These are phyloP conservation scores for Hydrozoanthus tunicans DNA, from an alignment of 64 coral and sea anemone genomes.

Conservation along the genomic window DNA sequence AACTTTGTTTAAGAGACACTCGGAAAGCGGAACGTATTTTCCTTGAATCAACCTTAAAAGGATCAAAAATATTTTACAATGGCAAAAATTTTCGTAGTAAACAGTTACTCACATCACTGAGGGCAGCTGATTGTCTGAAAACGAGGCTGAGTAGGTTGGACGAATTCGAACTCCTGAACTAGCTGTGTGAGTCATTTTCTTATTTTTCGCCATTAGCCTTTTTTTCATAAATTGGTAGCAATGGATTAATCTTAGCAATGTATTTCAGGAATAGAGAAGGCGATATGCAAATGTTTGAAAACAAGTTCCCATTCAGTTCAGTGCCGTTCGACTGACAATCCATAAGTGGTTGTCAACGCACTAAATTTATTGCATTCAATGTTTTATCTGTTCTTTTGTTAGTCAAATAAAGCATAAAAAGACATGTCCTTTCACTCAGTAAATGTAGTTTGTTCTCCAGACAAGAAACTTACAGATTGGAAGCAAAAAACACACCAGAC, in stretches of 20 bases:
- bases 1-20: not conserved
- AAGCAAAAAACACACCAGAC: not conserved
- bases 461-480: not conserved
- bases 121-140: slow-evolving; percentile 51
- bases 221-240: not conserved
- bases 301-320: not conserved
- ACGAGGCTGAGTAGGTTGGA: not conserved
- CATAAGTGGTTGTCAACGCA: not conserved
- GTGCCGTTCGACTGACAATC: not conserved
- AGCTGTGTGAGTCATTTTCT: not conserved
- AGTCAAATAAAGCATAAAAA: not conserved
- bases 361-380: slow-evolving; percentile 34
- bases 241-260: not conserved
- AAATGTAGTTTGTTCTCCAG: slow-evolving; percentile 11
- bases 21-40: not conserved
- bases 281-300: not conserved
- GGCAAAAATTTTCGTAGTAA: slow-evolving; percentile 37
- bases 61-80: not conserved
- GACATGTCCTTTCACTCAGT: slow-evolving; percentile 10
- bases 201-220: not conserved
- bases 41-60: not conserved
- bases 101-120: slow-evolving; percentile 6
- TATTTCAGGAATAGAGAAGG: not conserved
- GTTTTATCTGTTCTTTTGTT: slow-evolving; percentile 14
- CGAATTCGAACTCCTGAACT: too few relatives aligned